These are phyloP conservation scores for Andrena marginata DNA, from an alignment of 2,888 invertebrate genomes.

Conservation along the genomic window DNA sequence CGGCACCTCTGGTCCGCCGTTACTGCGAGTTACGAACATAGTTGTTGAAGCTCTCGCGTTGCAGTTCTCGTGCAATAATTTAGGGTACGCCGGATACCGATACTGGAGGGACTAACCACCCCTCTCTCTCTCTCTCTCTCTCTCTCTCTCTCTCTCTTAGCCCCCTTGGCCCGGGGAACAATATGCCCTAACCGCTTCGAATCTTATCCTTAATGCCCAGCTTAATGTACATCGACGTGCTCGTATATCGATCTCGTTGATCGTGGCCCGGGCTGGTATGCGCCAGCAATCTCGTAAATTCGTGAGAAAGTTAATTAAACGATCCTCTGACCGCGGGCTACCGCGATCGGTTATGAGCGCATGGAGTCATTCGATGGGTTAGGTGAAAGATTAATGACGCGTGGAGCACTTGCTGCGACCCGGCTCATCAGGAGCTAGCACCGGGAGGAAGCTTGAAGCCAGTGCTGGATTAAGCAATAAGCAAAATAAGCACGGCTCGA, in stretches of 20 bases:
- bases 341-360: constrained; percentile 17
- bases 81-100: constrained; percentile 69
- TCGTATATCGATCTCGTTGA: constrained; percentile 68
- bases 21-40: constrained; percentile 67
- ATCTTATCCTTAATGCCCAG: constrained; percentile 71
- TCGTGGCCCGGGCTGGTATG: constrained; percentile 49
- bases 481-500: too few relatives aligned
- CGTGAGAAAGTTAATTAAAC: constrained; percentile 70
- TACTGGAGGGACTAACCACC: constrained; percentile 64
- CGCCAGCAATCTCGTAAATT: constrained; percentile 63
- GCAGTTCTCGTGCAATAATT: constrained; percentile 70
- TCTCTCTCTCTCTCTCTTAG: constrained; percentile 12
- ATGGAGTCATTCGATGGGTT: constrained; percentile 25
- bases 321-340: constrained; percentile 37
- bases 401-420: not conserved
- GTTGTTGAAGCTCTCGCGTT: constrained; percentile 57
- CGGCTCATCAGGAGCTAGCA: not conserved
- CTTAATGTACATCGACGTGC: constrained; percentile 59
- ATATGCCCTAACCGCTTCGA: constrained; percentile 68
- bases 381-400: constrained; percentile 46
- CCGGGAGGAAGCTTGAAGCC: not conserved
- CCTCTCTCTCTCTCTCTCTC: constrained; percentile 15
- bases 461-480: too few relatives aligned
- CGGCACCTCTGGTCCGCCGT: constrained; percentile 67
- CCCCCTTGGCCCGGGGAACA: constrained; percentile 60